A percentile compares a stretch with the other conserved stretches of the same genome.
Conservation (phyloP, 2,113 vertebrate genomes). For the Pan paniscus region DNA sequence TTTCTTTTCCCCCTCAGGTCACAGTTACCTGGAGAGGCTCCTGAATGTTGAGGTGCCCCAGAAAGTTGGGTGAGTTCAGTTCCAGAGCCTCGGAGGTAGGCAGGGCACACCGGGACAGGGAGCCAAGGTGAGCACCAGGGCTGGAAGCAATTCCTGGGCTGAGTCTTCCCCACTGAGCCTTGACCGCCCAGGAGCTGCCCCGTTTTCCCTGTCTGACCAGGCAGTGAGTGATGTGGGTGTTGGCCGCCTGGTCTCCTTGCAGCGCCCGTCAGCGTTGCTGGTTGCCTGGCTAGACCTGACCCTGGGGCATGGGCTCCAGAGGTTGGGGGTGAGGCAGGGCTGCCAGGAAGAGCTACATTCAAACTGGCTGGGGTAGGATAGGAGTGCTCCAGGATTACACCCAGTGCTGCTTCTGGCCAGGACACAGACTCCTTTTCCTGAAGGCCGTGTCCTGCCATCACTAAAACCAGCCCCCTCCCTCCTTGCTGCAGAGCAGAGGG, state of each 20-base stretch:
- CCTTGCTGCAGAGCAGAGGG: not conserved
- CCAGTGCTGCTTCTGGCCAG: not conserved
- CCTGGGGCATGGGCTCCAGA: not conserved
- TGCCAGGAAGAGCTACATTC: not conserved
- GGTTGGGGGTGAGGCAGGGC: not conserved
- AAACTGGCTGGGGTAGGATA: not conserved
- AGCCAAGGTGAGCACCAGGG: fast-evolving
- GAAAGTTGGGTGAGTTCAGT: conserved; percentile 79
- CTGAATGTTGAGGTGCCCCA: conserved; percentile 79
- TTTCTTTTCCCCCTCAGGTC: conserved; percentile 71
- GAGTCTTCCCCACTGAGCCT: not conserved
- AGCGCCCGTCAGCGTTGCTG: not conserved
- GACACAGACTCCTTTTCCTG: not conserved
- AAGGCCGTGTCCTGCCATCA: not conserved
- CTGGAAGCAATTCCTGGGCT: not conserved
- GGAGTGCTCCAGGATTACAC: not conserved
- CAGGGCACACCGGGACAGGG: not conserved
- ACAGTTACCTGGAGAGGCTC: conserved; percentile 76
- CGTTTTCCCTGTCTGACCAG: not conserved
- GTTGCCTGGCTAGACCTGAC: not conserved
- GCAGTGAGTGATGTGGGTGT: too few species aligned
- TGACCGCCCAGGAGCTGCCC: not conserved
- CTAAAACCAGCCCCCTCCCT: not conserved
- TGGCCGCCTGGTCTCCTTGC: too few species aligned
- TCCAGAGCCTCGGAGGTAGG: not conserved